Evolutionary conservation across 1,140 invertebrate genomes (phyloP).

Genomic region (Dysdera silvatica): DNA sequence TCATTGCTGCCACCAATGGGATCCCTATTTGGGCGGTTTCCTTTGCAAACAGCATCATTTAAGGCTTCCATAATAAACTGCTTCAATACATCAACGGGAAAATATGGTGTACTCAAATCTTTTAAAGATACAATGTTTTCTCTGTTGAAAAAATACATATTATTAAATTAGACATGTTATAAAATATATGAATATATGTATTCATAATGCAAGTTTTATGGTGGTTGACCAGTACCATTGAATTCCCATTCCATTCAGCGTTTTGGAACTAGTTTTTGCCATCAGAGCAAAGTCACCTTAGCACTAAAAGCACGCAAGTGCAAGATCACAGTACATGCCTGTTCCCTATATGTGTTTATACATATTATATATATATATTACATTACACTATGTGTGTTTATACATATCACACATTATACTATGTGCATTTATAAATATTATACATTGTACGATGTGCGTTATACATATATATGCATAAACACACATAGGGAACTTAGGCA

Average conservation of each 20-base stretch:
- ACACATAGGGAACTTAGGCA: no score
- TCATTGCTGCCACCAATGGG: slow-evolving; percentile 97
- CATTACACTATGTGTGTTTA: no score
- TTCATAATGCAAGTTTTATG: slow-evolving; percentile 21
- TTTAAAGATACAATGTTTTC: slow-evolving; percentile 78
- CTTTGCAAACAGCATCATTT: slow-evolving; percentile 85
- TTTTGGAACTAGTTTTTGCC: no score
- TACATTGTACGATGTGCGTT: no score
- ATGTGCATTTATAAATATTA: no score
- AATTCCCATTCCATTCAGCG: not conserved
- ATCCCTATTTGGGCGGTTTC: slow-evolving; percentile 95
- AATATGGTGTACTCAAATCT: slow-evolving; percentile 82
- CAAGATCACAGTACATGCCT: not conserved
- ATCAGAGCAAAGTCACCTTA: not conserved
- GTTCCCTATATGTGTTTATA: no score
- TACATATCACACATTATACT: no score
- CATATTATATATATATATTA: no score
- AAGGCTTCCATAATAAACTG: slow-evolving; percentile 91
- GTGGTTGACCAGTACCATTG: not conserved
- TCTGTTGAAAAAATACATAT: no score
- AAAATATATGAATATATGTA: no score
- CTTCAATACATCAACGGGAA: slow-evolving; percentile 86
- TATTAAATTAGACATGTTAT: no score
- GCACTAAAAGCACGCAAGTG: not conserved
- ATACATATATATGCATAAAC: no score